Evolutionary conservation across 2,113 vertebrate species (phyloP).

Genomic region (Antechinus stuartii): DNA sequence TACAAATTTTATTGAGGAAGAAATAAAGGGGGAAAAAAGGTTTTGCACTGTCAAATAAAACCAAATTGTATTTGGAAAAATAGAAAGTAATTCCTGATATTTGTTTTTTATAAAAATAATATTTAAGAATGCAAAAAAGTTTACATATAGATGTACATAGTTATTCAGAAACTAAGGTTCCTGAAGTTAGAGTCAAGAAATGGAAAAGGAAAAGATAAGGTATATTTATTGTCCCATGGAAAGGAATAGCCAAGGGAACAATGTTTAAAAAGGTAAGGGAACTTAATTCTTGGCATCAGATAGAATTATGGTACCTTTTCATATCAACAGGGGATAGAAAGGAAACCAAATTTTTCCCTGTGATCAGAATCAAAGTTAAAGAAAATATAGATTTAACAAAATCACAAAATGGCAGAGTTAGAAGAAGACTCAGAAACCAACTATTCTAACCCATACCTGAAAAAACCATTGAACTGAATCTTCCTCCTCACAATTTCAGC

Average conservation of each 20-base stretch:
- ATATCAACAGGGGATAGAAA: neutral
- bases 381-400: neutral
- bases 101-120: slow-evolving; percentile 24
- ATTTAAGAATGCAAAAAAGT: neutral
- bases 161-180: neutral
- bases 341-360: neutral
- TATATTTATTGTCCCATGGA: neutral
- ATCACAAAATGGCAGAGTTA: neutral
- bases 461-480: neutral
- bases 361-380: neutral
- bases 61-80: neutral
- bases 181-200: neutral
- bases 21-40: slow-evolving; percentile 6
- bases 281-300: neutral
- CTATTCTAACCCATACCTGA: neutral
- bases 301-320: neutral
- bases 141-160: neutral
- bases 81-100: neutral
- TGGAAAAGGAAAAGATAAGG: neutral
- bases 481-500: neutral
- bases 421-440: neutral
- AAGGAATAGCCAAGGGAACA: neutral
- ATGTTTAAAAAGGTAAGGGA: neutral
- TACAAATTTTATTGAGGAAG: slow-evolving; percentile 5
- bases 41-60: neutral